Percentiles rank a stretch among this genome's conserved stretches.
These are phyloP conservation scores for Mergus octosetaceus DNA, from an alignment of 2,797 vertebrate genomes.

Conservation along the genomic window DNA sequence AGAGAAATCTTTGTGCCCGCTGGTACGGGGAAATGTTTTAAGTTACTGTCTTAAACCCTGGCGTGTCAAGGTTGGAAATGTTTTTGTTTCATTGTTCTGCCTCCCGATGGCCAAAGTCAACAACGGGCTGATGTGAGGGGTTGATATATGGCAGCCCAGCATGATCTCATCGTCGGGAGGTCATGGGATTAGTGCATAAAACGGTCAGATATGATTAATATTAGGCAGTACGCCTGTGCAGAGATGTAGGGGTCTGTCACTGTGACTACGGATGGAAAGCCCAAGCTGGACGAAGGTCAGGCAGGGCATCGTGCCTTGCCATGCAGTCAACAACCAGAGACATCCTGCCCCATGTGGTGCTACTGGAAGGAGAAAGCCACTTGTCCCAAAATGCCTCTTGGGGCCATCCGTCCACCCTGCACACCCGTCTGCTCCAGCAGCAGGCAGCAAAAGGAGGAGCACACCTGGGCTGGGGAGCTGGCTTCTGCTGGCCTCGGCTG, in stretches of 20 bases:
- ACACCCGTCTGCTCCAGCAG: conserved; percentile 20
- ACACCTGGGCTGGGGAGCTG: conserved; percentile 50
- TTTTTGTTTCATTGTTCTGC: conserved; percentile 9
- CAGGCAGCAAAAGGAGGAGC: background rate
- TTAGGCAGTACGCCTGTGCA: background rate
- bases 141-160: conserved; percentile 18
- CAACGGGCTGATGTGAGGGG: background rate
- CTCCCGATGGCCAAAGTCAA: conserved; percentile 17
- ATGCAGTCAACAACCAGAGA: background rate
- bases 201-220: background rate
- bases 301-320: accelerated
- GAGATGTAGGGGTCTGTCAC: background rate
- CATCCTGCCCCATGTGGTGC: background rate
- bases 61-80: background rate
- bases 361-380: background rate
- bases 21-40: background rate
- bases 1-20: background rate
- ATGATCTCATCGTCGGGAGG: conserved; percentile 7
- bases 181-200: background rate
- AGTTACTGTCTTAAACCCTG: background rate
- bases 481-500: conserved; percentile 33
- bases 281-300: background rate
- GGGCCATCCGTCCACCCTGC: background rate
- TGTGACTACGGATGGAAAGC: background rate
- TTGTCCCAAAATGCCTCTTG: background rate